Evolutionary conservation across 2,113 vertebrate genomes (phyloP).

Genomic region (Menidia beryllina): DNA sequence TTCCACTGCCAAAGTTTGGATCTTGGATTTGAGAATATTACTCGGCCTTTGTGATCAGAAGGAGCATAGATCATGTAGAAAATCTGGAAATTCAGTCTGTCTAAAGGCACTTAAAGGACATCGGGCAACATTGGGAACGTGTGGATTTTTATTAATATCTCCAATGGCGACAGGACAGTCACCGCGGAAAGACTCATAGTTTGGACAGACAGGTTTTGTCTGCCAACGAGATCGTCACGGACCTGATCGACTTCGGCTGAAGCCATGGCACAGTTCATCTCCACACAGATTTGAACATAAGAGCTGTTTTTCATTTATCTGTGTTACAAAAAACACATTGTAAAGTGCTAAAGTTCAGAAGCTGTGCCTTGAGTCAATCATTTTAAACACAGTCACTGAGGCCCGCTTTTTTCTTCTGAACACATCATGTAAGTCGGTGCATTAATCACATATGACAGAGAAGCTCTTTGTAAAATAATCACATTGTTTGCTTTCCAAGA

Average conservation of each 20-base stretch:
- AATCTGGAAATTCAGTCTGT: conserved; percentile 15
- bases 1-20: neutral
- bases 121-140: neutral
- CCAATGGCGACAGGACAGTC: neutral
- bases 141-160: neutral
- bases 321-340: conserved; percentile 17
- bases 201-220: neutral
- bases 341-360: conserved; percentile 32
- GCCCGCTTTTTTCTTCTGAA: neutral
- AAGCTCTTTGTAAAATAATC: conserved; percentile 8
- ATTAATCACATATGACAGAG: neutral
- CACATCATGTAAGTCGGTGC: neutral
- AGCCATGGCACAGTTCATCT: conserved; percentile 18
- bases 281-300: neutral
- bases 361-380: neutral
- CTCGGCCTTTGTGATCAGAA: conserved; percentile 3
- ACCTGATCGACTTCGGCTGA: neutral
- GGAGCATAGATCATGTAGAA: conserved; percentile 4
- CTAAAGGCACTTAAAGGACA: conserved; percentile 29
- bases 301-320: conserved; percentile 10
- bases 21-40: neutral
- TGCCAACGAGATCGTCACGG: neutral
- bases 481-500: conserved; percentile 21
- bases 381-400: neutral
- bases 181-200: neutral